These are phyloP conservation scores for Crossocerus cetratus DNA, from an alignment of 2,888 invertebrate species.

Conservation along the genomic window DNA sequence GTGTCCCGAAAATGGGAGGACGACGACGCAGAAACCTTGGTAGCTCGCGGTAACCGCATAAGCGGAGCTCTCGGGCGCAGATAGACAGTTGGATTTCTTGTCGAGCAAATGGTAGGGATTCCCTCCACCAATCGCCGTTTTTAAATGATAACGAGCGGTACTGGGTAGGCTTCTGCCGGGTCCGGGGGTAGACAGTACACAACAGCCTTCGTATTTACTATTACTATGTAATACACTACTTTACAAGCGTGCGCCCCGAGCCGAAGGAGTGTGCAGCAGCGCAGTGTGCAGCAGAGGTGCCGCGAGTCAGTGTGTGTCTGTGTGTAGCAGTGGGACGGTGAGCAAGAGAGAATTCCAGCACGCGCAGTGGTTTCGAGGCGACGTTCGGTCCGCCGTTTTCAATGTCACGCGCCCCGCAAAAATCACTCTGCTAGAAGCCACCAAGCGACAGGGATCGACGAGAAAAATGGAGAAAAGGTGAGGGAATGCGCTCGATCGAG, in stretches of 20 bases:
- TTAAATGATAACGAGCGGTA: slow-evolving; percentile 37
- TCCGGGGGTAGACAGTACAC: slow-evolving; percentile 19
- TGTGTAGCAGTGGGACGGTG: slow-evolving; percentile 10
- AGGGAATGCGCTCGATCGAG: background rate
- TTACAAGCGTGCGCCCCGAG: background rate
- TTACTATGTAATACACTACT: slow-evolving; percentile 6
- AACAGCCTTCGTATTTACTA: slow-evolving; percentile 33
- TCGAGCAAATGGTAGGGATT: slow-evolving; percentile 30
- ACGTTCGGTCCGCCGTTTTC: slow-evolving; percentile 7
- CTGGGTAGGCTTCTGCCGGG: slow-evolving; percentile 15
- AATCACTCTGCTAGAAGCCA: slow-evolving; percentile 31
- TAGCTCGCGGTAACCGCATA: too few relatives aligned
- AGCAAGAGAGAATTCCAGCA: slow-evolving; percentile 6
- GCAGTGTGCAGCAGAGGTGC: slow-evolving; percentile 4
- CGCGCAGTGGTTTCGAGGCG: slow-evolving; percentile 4
- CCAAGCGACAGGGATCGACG: slow-evolving; percentile 12
- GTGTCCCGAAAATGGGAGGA: too few relatives aligned
- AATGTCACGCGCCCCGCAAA: slow-evolving; percentile 28
- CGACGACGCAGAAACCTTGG: too few relatives aligned
- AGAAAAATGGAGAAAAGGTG: slow-evolving; percentile 45
- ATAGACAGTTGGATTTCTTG: background rate
- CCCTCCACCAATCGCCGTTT: slow-evolving; percentile 36
- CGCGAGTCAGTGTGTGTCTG: too few relatives aligned
- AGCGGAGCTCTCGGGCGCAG: background rate
- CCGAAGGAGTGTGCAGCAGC: too few relatives aligned